Base-by-base conservation (phyloP, 2,113 vertebrate species). In the Rhinolophus ferrumequinum region DNA sequence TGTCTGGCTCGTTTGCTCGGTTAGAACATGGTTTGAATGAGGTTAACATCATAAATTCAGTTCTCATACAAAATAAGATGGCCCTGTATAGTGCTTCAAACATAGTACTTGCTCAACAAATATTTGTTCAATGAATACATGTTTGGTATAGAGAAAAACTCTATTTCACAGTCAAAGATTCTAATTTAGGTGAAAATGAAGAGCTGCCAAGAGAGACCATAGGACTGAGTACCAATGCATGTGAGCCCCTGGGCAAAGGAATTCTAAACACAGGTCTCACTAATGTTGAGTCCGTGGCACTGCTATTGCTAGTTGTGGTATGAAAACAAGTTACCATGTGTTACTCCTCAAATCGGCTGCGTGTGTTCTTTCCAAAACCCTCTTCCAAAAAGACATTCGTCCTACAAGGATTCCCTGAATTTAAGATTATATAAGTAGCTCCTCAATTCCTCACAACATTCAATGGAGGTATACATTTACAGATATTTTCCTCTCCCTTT, bases 91-190 rank as follows among this genome's bases (percentile, higher is more conserved):
- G 41, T n/a, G 44, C 67, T 93, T 80, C 69, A 58, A 50, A 93
- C 72, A 82, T 21, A 85, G n/a, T 80, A 94, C 14, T 73, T 90
- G n/a, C 52, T 90, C 67, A 96, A 47, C 54, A 84, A 94, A 92
- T 96, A 95, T 92, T 88, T 96, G 66, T 67, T 90, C 70, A 90
- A 67, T 91, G 95, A 94, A 38, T 85, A 82, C 64, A 90, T 90
- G n/a, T 92, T 95, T 85, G 72, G 41, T 88, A 56, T 77, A 95
- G 47, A 90, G 84, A 81, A 96, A 96, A 97, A 92, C 38, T 54
- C 67, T 66, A 72, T 77, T 93, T 96, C 66, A 47, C 47, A 95
- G 81, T 91, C 47, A 84, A 70, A 90, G 76, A 79, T 94, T 90
- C 76, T 93, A 90, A 93, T 90, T 93, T 95, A 90, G 35, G 66